phyloP scores from a whole-genome alignment of 1,140 invertebrate species.

The Bombus picipes region DNA sequence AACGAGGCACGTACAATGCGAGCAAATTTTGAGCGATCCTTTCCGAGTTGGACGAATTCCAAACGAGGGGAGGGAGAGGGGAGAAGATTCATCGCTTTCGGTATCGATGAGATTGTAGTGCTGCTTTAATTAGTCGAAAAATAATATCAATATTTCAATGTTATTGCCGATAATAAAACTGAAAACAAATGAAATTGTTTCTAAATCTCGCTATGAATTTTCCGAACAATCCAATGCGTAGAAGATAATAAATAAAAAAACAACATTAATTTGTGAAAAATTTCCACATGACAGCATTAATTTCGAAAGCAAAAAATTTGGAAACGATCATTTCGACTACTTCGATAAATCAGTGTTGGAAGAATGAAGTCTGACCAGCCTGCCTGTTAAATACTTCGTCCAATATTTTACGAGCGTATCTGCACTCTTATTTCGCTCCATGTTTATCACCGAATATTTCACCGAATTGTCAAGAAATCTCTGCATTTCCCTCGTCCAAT shows the following conservation, averaged over 20 bases:
- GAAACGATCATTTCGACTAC: no score
- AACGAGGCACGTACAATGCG: background rate
- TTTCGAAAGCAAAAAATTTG: background rate
- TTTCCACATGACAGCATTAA: no score
- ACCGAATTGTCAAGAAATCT: background rate
- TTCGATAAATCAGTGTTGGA: no score
- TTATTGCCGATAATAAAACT: no score
- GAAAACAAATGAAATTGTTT: no score
- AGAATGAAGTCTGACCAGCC: background rate
- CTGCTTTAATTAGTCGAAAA: background rate
- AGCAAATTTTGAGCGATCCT: conserved; percentile 29
- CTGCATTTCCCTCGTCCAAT: background rate
- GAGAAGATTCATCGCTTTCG: background rate
- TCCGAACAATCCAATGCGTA: no score
- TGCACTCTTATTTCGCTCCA: background rate
- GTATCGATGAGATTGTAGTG: background rate
- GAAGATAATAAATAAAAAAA: no score
- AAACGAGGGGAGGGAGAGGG: background rate
- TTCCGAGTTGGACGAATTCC: conserved; percentile 16
- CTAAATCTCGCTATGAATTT: no score
- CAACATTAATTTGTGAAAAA: no score
- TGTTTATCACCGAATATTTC: background rate
- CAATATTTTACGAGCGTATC: no score
- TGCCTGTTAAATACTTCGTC: background rate
- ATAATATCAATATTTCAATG: background rate